Percentiles rank a stretch among this genome's conserved stretches.
Conservation (phyloP, 1,140 invertebrate genomes). For the Conus ventricosus region DNA sequence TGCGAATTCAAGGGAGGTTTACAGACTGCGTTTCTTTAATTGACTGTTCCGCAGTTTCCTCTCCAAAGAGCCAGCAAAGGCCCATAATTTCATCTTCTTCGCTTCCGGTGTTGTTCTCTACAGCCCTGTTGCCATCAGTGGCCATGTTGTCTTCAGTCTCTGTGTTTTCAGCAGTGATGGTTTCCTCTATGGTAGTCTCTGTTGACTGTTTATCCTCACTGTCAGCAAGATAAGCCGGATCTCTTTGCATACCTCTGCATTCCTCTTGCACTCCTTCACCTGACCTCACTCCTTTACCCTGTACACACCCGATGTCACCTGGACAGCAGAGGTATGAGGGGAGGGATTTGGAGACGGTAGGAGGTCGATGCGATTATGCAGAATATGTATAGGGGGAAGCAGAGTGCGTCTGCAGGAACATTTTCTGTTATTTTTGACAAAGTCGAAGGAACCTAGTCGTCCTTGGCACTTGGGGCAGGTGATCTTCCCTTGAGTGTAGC, state of each 20-base stretch:
- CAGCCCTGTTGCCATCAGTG: not conserved
- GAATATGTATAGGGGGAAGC: not conserved
- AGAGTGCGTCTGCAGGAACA: not conserved
- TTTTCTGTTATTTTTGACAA: not conserved
- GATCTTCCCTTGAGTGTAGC: constrained; percentile 8
- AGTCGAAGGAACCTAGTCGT: constrained; percentile 1
- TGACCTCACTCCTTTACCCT: not conserved
- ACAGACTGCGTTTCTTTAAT: no score
- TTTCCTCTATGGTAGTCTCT: no score
- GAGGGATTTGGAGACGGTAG: not conserved
- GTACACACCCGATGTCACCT: not conserved
- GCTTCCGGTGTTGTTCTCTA: not conserved
- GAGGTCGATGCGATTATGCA: not conserved
- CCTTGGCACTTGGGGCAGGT: constrained; percentile 19
- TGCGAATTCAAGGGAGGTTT: not conserved
- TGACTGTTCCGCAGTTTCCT: no score
- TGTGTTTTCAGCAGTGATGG: no score
- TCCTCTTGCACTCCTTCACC: not conserved
- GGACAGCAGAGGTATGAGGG: not conserved
- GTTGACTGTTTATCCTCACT: no score
- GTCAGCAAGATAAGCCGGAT: no score
- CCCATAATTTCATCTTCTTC: not conserved
- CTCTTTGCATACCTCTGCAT: no score
- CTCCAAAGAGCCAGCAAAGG: not conserved
- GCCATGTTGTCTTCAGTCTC: no score